These are phyloP conservation scores for Himalopsyche japonica DNA, from an alignment of 2,888 invertebrate species.

Conservation along the genomic window DNA sequence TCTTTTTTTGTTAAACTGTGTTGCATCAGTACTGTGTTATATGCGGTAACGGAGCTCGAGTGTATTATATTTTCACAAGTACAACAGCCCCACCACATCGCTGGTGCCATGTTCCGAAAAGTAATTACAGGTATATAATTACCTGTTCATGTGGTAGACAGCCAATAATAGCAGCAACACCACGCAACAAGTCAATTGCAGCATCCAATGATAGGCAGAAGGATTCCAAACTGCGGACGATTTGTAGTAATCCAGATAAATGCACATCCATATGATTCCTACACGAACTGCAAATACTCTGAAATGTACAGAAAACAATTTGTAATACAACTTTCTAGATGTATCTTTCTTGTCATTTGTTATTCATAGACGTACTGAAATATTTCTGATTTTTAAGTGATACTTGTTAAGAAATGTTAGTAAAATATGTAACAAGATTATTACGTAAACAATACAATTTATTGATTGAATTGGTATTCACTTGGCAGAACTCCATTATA, in stretches of 20 bases:
- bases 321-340: no score
- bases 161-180: constrained; percentile 61
- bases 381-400: no score
- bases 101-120: background rate
- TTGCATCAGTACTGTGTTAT: no score
- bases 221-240: constrained; percentile 73
- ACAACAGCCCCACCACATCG: no score
- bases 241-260: constrained; percentile 72
- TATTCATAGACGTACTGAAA: no score
- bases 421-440: background rate
- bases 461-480: no score
- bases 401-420: no score
- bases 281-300: constrained; percentile 82
- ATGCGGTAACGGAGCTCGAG: no score
- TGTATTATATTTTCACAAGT: no score
- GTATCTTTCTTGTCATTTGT: no score
- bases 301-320: constrained; percentile 2
- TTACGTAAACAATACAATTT: background rate
- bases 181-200: constrained; percentile 74
- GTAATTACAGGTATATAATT: background rate
- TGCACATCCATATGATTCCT: constrained; percentile 77
- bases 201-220: constrained; percentile 75
- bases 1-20: no score
- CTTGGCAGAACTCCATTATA: no score
- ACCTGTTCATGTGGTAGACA: constrained; percentile 58